Percentiles rank a stretch among this genome's conserved stretches.
Evolutionary conservation across 2,797 vertebrate genomes (phyloP).

Genomic region (Lutjanus argentimaculatus): DNA sequence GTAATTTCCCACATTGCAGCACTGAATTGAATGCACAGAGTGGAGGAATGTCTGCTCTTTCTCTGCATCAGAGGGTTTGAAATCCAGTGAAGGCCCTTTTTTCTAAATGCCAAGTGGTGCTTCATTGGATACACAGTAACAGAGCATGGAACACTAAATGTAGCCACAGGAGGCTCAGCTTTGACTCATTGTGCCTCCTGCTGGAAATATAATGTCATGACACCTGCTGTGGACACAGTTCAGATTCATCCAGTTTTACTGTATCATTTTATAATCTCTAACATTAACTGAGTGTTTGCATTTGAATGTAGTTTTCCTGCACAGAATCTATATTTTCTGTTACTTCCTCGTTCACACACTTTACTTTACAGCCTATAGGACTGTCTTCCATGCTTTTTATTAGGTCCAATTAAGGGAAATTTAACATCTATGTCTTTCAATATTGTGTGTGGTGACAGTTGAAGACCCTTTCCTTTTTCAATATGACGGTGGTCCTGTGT

Average conservation of each 20-base stretch:
- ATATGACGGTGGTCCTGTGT: not conserved
- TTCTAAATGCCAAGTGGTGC: slow-evolving; percentile 47
- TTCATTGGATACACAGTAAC: slow-evolving; percentile 28
- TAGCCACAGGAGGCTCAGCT: slow-evolving; percentile 12
- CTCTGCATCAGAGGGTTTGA: slow-evolving; percentile 34
- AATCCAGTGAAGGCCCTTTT: slow-evolving; percentile 14
- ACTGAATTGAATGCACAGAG: slow-evolving; percentile 13
- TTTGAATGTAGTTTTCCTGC: slow-evolving; percentile 1
- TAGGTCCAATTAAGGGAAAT: not conserved
- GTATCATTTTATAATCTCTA: not conserved
- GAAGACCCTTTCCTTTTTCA: not conserved
- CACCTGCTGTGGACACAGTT: slow-evolving; percentile 31
- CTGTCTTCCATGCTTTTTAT: not conserved
- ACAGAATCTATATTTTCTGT: not conserved
- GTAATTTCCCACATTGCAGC: slow-evolving; percentile 22
- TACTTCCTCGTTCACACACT: not conserved
- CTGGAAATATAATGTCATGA: slow-evolving; percentile 65
- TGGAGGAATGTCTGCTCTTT: slow-evolving; percentile 37
- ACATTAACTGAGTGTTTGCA: not conserved
- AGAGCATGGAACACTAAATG: slow-evolving; percentile 25
- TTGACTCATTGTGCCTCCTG: slow-evolving; percentile 74
- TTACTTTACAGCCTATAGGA: not conserved
- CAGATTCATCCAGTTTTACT: not conserved
- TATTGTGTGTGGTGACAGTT: not conserved
- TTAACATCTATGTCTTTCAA: too few species aligned